Evolutionary conservation across 2,888 invertebrate species (phyloP), one percentile per base, ranked within the genome.

Genomic region (Exocentrus adspersus): DNA sequence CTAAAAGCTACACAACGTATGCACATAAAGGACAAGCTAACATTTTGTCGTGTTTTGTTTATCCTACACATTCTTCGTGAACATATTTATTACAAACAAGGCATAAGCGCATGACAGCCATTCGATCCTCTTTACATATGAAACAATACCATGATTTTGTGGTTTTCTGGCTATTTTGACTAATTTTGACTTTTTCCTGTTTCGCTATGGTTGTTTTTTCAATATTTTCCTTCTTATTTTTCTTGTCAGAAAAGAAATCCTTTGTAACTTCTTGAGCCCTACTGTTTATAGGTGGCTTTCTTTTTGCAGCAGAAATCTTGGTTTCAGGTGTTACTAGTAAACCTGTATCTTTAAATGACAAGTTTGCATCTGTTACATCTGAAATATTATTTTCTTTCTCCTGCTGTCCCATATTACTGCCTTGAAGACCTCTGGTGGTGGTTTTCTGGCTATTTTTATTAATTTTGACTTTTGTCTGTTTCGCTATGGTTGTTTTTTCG

Each of bases 381-480:
- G n/a, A n/a, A n/a, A n/a, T n/a, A n/a, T n/a, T n/a, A n/a, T n/a
- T 12, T 58, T 28, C 57, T 57, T 58, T 48, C 6, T 19, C 12
- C 2, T 32, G 46, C 7, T 48, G 58, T 12, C 14, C 12, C 12
- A 2, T 2, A 4, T 6, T 42, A 12, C 2, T 2, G 4, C n/a
- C n/a, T n/a, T n/a, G n/a, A n/a, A n/a, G n/a, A n/a, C n/a, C n/a
- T n/a, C n/a, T n/a, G n/a, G n/a, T 7, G n/a, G n/a, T n/a, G n/a
- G n/a, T n/a, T n/a, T n/a, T n/a, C n/a, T n/a, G n/a, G n/a, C n/a
- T n/a, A n/a, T n/a, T n/a, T n/a, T n/a, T n/a, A n/a, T n/a, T n/a
- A n/a, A n/a, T n/a, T n/a, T n/a, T n/a, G n/a, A n/a, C n/a, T n/a
- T n/a, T n/a, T n/a, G n/a, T n/a, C n/a, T n/a, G n/a, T n/a, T n/a